Percentiles rank a stretch among this genome's conserved stretches.
Evolutionary conservation across 2,113 vertebrate species (phyloP).

Genomic region (Thinocorus orbignyianus): DNA sequence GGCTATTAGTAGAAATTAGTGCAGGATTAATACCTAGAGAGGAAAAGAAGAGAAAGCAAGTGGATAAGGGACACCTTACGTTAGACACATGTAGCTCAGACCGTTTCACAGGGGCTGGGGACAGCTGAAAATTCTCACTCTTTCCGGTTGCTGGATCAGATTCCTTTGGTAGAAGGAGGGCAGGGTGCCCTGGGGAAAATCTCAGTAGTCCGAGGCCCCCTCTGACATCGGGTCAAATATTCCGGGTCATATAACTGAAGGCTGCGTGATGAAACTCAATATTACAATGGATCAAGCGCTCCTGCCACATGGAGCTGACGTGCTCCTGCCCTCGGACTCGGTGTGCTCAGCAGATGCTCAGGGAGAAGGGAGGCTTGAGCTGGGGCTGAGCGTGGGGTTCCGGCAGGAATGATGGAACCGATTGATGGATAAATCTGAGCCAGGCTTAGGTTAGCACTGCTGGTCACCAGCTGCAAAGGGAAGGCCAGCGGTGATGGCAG

Average conservation of each 20-base stretch:
- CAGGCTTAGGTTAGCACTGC: neutral
- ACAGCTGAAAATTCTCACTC: slow-evolving; percentile 73
- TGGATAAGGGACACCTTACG: neutral
- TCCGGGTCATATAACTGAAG: slow-evolving; percentile 60
- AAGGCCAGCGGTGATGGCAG: neutral
- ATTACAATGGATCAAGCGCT: slow-evolving; percentile 43
- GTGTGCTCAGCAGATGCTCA: slow-evolving; percentile 22
- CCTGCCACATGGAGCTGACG: slow-evolving; percentile 35
- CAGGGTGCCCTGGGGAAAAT: slow-evolving; percentile 38
- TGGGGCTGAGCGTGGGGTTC: neutral
- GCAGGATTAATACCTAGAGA: neutral
- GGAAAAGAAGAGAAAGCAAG: neutral
- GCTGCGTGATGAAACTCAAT: slow-evolving; percentile 59
- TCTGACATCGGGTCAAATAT: slow-evolving; percentile 68
- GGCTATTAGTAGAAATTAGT: neutral
- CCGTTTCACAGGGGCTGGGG: slow-evolving; percentile 6
- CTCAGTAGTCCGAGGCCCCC: slow-evolving; percentile 13
- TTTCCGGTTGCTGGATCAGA: slow-evolving; percentile 59
- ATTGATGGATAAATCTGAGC: neutral
- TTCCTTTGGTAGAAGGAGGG: slow-evolving; percentile 55
- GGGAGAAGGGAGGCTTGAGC: neutral
- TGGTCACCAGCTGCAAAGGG: neutral
- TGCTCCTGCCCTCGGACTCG: neutral
- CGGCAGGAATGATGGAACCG: neutral
- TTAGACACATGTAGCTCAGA: neutral